Evolutionary conservation across 2,797 vertebrate genomes (phyloP), one percentile per base, ranked within the genome.

Genomic region (Danio choprae): DNA sequence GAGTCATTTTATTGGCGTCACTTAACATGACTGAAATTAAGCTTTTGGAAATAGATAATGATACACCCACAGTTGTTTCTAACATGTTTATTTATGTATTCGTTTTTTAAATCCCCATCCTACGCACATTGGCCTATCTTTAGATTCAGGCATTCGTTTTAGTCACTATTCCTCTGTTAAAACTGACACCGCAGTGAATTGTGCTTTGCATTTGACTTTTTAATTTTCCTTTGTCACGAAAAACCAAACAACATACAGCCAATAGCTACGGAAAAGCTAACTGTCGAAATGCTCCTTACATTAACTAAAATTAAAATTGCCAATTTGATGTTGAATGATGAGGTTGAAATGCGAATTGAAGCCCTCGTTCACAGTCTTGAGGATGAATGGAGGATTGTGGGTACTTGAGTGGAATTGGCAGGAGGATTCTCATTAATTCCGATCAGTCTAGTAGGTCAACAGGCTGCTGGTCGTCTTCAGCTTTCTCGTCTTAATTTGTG

Each of bases 361-460:
- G 12, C 15, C 38, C 59, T 65, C 59, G 5, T 50, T 75, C 60
- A 58, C 69, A 22, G 68, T 71, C 63, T 65, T 29, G n/a, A 46
- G 36, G 63, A 67, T 40, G 65, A 82, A 65, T 73, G 46, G 50
- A 81, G 80, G 80, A 73, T 80, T 63, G 50, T 70, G 60, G 65
- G 53, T 70, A 41, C 44, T 79, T 80, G 63, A 74, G 78, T 55
- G 56, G 71, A 84, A 86, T 80, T 77, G 73, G 74, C 87, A 76
- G 63, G 63, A 84, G 86, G 74, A 81, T 88, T 82, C 85, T 89
- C 85, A 86, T 87, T 86, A 88, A 80, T 84, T 73, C 86, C 63
- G 70, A 79, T 82, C 73, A 73, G 75, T 72, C 38, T 68, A 79
- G 80, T 72, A 80, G 84, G 86, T 85, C 87, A 88, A 86, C 79